Conservation (phyloP, 2,113 vertebrate genomes). For the Phodopus roborovskii region DNA sequence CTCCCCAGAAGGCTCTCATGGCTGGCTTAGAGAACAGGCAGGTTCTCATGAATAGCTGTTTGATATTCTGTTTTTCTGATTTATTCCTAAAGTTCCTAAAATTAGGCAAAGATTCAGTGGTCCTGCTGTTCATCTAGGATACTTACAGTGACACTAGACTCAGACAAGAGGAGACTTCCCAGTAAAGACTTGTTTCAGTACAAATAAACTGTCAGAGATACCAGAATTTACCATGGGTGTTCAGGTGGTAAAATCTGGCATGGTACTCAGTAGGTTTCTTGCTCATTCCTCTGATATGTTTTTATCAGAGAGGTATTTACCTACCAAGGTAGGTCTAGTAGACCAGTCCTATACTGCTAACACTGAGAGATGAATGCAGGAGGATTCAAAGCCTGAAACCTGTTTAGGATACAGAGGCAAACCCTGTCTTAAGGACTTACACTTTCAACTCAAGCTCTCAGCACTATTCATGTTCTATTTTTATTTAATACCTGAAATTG, state of each 20-base stretch:
- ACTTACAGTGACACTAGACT: fast-evolving
- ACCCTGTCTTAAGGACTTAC: background rate
- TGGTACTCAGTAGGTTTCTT: background rate
- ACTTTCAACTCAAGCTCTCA: background rate
- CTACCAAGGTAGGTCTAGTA: background rate
- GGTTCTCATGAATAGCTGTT: background rate
- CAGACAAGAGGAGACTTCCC: background rate
- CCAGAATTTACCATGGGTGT: background rate
- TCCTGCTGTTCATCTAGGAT: background rate
- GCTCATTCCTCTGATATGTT: background rate
- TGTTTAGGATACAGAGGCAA: background rate
- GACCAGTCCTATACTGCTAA: background rate
- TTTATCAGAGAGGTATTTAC: background rate
- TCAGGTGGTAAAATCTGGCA: background rate
- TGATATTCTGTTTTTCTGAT: background rate
- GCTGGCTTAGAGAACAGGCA: background rate
- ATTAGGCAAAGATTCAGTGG: too few species aligned
- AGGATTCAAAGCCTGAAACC: background rate
- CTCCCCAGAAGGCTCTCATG: fast-evolving
- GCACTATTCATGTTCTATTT: background rate
- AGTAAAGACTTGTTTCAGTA: background rate
- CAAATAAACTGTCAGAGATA: background rate
- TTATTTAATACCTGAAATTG: background rate
- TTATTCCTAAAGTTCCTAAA: background rate
- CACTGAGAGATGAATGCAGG: background rate